Percentiles rank a stretch among this genome's conserved stretches.
phyloP scores from a whole-genome alignment of 2,113 vertebrate genomes.

The Eptatretus burgeri region DNA sequence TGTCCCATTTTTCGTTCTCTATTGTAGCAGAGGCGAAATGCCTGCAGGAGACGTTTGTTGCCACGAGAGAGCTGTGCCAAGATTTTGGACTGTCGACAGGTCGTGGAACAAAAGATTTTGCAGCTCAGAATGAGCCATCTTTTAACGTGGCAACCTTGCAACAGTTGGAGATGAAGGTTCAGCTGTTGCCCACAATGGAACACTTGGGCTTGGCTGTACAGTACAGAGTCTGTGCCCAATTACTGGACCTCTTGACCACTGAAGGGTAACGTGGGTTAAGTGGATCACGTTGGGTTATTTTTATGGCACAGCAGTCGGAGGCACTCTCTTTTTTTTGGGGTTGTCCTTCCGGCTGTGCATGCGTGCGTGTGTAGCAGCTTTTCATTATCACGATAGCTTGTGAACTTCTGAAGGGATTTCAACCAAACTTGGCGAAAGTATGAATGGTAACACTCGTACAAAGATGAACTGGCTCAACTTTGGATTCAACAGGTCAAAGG shows the following conservation, averaged over 20 bases:
- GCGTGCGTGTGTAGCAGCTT: too few relatives aligned
- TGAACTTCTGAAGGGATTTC: too few relatives aligned
- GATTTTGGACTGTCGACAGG: conserved; percentile 14
- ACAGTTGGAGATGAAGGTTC: conserved; percentile 28
- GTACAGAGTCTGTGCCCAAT: conserved; percentile 36
- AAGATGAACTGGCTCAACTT: too few relatives aligned
- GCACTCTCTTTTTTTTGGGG: too few relatives aligned
- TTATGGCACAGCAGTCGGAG: too few relatives aligned
- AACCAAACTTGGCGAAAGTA: too few relatives aligned
- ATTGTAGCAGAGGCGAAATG: conserved; percentile 23
- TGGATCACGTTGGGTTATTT: too few relatives aligned
- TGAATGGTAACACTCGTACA: too few relatives aligned
- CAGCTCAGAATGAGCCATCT: conserved; percentile 10
- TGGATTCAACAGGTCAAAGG: too few relatives aligned
- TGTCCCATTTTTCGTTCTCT: conserved; percentile 7
- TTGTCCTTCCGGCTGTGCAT: too few relatives aligned
- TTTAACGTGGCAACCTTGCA: conserved; percentile 20
- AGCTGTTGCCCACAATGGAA: conserved; percentile 64
- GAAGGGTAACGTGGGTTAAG: conserved; percentile 14
- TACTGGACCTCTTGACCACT: conserved; percentile 19
- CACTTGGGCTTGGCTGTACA: conserved; percentile 43
- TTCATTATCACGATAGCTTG: too few relatives aligned
- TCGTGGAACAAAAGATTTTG: conserved; percentile 13
- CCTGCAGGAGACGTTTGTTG: conserved; percentile 20
- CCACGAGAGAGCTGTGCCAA: conserved; percentile 23